Evolutionary conservation across 2,797 vertebrate species (phyloP).

Genomic region (Malacoctenus gilli): DNA sequence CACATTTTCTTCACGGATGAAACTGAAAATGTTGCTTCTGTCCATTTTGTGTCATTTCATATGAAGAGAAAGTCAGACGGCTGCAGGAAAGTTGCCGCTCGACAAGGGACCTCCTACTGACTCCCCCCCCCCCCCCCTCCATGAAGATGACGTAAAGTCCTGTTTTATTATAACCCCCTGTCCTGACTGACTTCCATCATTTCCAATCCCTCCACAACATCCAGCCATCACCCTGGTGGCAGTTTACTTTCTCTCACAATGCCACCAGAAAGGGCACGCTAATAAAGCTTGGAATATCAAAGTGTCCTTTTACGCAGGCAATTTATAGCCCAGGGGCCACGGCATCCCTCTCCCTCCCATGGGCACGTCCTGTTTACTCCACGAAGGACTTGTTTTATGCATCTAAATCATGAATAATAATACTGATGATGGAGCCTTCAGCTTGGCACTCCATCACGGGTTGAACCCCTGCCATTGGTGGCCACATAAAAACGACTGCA

Average conservation of each 20-base stretch:
- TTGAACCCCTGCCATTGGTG: constrained; percentile 45
- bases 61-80: constrained; percentile 11
- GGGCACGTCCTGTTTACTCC: constrained; percentile 66
- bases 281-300: constrained; percentile 66
- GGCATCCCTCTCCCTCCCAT: constrained; percentile 51
- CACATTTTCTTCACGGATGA: too few species aligned
- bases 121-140: too few species aligned
- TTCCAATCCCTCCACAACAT: constrained; percentile 26
- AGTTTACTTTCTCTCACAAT: constrained; percentile 55
- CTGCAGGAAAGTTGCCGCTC: constrained; percentile 20
- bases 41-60: constrained; percentile 28
- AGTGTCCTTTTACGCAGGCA: constrained; percentile 61
- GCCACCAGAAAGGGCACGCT: constrained; percentile 68
- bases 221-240: constrained; percentile 13
- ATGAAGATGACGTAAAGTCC: constrained; percentile 16
- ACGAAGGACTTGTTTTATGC: constrained; percentile 62
- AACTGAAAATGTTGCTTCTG: too few species aligned
- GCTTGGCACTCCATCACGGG: constrained; percentile 51
- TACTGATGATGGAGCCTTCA: constrained; percentile 55
- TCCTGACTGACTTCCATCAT: constrained; percentile 31
- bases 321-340: constrained; percentile 52
- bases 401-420: constrained; percentile 65
- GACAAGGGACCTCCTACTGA: constrained; percentile 20
- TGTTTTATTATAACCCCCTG: constrained; percentile 24
- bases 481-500: constrained; percentile 43